A percentile compares a stretch with the other conserved stretches of the same genome.
Conservation (phyloP, 2,888 invertebrate species). For the Melangyna quadrimaculata region DNA sequence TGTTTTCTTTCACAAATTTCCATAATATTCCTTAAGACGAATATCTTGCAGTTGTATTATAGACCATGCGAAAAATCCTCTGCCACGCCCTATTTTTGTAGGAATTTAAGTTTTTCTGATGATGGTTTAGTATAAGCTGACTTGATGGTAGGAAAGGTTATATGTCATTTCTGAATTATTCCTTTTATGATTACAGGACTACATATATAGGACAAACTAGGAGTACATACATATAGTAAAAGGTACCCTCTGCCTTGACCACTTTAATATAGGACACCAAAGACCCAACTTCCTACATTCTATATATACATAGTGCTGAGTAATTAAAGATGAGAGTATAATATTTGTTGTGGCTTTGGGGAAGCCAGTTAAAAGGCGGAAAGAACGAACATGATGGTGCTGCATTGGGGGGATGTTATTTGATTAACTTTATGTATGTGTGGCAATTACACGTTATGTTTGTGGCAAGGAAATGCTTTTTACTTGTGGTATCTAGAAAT, state of each 20-base stretch:
- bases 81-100: constrained; percentile 26
- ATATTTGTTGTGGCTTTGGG: not conserved
- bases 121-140: not conserved
- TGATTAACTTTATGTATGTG: constrained; percentile 64
- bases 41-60: constrained; percentile 32
- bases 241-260: constrained; percentile 49
- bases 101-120: constrained; percentile 47
- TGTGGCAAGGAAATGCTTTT: not conserved
- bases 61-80: not conserved
- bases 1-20: constrained; percentile 67
- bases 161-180: constrained; percentile 49
- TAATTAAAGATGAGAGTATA: constrained; percentile 34
- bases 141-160: not conserved
- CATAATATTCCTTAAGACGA: constrained; percentile 70
- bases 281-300: not conserved
- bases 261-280: constrained; percentile 41
- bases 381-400: not conserved
- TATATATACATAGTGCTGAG: not conserved
- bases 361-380: not conserved
- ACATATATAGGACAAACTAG: not conserved
- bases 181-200: constrained; percentile 52
- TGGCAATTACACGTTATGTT: constrained; percentile 65
- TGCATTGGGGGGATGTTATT: constrained; percentile 45
- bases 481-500: constrained; percentile 8
- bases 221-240: not conserved